These are phyloP conservation scores for Hirundo rustica DNA, from an alignment of 2,797 vertebrate genomes.

Conservation along the genomic window DNA sequence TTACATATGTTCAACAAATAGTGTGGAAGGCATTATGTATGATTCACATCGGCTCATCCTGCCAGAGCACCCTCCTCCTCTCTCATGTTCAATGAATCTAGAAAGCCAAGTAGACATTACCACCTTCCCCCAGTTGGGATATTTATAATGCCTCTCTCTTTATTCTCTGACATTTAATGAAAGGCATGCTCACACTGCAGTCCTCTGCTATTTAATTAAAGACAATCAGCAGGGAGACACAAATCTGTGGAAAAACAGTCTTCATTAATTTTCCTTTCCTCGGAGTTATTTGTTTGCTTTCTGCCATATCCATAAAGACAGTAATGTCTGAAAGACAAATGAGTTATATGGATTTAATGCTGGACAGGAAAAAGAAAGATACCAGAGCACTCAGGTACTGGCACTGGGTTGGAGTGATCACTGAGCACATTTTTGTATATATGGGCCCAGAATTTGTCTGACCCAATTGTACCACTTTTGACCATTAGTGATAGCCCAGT, in stretches of 20 bases:
- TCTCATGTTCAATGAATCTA: not conserved
- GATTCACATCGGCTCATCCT: not conserved
- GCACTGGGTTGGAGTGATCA: not conserved
- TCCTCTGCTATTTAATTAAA: conserved; percentile 15
- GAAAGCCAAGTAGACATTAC: not conserved
- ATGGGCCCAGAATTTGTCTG: not conserved
- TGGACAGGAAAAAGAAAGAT: not conserved
- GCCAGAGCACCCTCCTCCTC: not conserved
- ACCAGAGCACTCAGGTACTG: not conserved
- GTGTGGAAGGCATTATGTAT: not conserved
- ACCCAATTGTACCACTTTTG: not conserved
- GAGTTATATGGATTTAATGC: not conserved
- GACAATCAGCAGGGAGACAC: not conserved
- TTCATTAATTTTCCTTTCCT: not conserved
- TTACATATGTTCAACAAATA: not conserved
- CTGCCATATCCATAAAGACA: not conserved
- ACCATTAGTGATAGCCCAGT: not conserved
- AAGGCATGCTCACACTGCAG: not conserved
- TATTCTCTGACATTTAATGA: not conserved
- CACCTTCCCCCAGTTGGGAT: not conserved
- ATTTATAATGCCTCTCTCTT: not conserved
- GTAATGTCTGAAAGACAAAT: not conserved
- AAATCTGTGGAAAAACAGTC: not conserved
- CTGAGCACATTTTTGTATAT: not conserved
- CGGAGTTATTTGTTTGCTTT: not conserved